These are phyloP conservation scores for Triops longicaudatus DNA, from an alignment of 1,140 invertebrate genomes.

Conservation along the genomic window DNA sequence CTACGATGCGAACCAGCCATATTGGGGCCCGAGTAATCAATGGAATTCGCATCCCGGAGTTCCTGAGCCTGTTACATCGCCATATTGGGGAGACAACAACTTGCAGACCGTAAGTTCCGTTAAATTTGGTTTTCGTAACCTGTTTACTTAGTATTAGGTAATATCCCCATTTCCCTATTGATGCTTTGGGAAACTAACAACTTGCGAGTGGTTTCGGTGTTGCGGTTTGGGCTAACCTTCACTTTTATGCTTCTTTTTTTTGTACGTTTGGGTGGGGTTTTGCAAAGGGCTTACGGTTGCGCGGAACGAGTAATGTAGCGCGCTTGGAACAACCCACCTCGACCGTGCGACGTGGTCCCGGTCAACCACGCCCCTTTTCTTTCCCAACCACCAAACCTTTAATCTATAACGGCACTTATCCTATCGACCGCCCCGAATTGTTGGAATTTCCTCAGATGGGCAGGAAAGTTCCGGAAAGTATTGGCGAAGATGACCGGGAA, in stretches of 20 bases:
- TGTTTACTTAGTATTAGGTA: background rate
- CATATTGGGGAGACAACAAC: background rate
- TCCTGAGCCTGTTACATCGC: background rate
- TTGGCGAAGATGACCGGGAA: conserved; percentile 20
- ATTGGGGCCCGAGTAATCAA: background rate
- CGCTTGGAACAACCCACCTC: background rate
- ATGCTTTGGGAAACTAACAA: background rate
- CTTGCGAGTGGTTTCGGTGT: background rate
- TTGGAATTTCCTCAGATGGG: background rate
- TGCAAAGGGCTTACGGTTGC: conserved; percentile 5
- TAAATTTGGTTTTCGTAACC: background rate
- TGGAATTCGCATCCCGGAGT: background rate
- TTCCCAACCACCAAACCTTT: conserved; percentile 24
- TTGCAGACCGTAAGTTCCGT: background rate
- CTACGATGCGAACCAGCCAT: background rate
- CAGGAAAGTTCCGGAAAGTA: background rate
- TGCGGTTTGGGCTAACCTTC: background rate
- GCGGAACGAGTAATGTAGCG: background rate
- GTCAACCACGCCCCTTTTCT: background rate
- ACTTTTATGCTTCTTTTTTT: background rate
- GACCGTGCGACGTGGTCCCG: background rate
- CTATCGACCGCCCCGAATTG: conserved; percentile 30
- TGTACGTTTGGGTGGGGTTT: background rate
- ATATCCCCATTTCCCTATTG: background rate
- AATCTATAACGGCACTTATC: conserved; percentile 31